These are phyloP conservation scores for Choloepus didactylus DNA, from an alignment of 2,797 vertebrate genomes.

Conservation along the genomic window DNA sequence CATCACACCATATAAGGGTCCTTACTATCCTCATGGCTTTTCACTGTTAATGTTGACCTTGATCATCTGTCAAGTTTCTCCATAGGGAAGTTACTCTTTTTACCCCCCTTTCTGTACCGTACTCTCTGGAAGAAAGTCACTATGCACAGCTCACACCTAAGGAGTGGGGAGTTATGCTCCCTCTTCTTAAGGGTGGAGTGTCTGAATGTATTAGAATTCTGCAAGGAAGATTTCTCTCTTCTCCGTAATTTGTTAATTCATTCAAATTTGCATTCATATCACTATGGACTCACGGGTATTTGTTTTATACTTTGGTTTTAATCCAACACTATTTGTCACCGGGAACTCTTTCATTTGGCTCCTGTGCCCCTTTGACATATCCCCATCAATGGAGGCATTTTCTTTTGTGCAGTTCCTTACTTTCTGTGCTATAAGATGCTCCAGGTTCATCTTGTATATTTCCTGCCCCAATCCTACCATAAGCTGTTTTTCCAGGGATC, in stretches of 20 bases:
- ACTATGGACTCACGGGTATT: background rate
- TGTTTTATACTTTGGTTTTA: constrained; percentile 1
- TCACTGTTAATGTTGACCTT: background rate
- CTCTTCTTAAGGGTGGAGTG: background rate
- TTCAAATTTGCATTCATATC: background rate
- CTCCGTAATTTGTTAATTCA: constrained; percentile 1
- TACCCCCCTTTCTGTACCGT: background rate
- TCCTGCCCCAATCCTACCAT: background rate
- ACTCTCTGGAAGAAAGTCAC: background rate
- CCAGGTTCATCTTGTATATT: background rate
- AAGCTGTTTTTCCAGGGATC: constrained; percentile 40
- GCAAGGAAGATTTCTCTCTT: background rate
- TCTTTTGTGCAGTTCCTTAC: background rate
- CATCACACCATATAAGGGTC: background rate
- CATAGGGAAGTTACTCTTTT: background rate
- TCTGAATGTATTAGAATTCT: background rate
- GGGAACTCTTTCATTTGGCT: background rate
- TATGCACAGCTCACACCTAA: background rate
- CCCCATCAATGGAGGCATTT: background rate
- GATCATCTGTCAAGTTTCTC: background rate
- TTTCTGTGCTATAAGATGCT: background rate
- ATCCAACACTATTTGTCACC: background rate
- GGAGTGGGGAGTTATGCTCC: background rate
- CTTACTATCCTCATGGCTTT: background rate
- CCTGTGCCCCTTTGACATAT: background rate